phyloP scores from a whole-genome alignment of 2,113 vertebrate genomes.

The Nerophis lumbriciformis region DNA sequence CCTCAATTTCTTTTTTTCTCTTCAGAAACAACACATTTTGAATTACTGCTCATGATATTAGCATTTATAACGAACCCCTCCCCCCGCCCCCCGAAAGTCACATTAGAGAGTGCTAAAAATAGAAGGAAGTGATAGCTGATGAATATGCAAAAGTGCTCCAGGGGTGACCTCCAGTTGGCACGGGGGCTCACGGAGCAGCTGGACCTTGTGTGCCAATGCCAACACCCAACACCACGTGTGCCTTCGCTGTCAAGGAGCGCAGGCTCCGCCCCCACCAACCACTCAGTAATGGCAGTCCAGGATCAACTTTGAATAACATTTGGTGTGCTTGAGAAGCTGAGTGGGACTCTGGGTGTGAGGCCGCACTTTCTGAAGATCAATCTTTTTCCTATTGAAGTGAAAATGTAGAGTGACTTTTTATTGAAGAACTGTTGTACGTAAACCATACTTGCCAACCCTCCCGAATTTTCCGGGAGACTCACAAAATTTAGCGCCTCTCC shows the following conservation, averaged over 20 bases:
- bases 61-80: neutral
- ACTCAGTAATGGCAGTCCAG: slow-evolving; percentile 30
- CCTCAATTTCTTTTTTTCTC: no score
- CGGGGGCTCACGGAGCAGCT: slow-evolving; percentile 66
- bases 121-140: slow-evolving; percentile 47
- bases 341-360: no score
- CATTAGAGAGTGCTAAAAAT: slow-evolving; percentile 48
- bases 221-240: slow-evolving; percentile 4
- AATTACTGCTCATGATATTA: neutral
- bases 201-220: slow-evolving; percentile 43
- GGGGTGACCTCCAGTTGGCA: slow-evolving; percentile 66
- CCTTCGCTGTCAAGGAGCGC: slow-evolving; percentile 55
- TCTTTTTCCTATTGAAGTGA: no score
- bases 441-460: no score
- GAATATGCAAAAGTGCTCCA: slow-evolving; percentile 59
- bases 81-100: slow-evolving; percentile 11
- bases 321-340: no score
- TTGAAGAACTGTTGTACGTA: no score
- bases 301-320: no score
- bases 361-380: no score
- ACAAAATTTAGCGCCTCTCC: no score
- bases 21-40: neutral
- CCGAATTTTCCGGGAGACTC: no score
- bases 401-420: no score
- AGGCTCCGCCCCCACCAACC: slow-evolving; percentile 44